Base-by-base conservation (phyloP, 1,140 invertebrate genomes). In the Harpegnathos saltator region DNA sequence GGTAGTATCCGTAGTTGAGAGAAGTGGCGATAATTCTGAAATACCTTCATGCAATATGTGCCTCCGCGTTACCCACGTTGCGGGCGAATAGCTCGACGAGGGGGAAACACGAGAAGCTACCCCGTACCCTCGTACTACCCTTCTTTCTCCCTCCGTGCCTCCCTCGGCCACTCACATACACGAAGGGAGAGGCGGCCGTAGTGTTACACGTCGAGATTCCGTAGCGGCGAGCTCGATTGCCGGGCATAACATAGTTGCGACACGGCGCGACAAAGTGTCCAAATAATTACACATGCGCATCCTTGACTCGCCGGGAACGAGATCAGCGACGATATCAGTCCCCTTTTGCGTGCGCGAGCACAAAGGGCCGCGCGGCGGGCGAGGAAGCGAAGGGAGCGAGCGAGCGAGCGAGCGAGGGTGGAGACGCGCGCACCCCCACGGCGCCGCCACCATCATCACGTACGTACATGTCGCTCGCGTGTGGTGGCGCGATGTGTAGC, bases 401-500 rank as follows among this genome's bases (percentile, higher is more conserved):
- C 14, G 59, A 62, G 29, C 17, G 19, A 61, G 63, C 14, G 59
- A 33, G 29, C 14, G 59, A 48, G 59, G 58, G 56, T 48, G 38
- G 26, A 58, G 38, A 44, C 4, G 38, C 3, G 38, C 38, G 38
- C 38, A 9, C 38, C 38, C 38, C 69, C 48, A 61, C 38, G 71
- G n/a, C n/a, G n/a, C n/a, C n/a, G n/a, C n/a, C 74, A 75, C 68
- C 81, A 63, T 74, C 84, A 56, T 80, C 84, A 78, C 80, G 72
- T 85, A 85, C 61, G 75, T 75, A 59, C 80, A 85, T 72, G 78
- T 87, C 84, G 80, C 26, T 26, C 61, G 54, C 50, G 56, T 84
- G 81, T 88, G n/a, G n/a, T 83, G 58, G 87, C 68, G 81, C 71
- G 82, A 84, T 85, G 83, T 87, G 83, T 87, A 61, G 29, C 63